These are phyloP conservation scores for Sycobia sp. DNA, from an alignment of 1,140 invertebrate species.

Conservation along the genomic window DNA sequence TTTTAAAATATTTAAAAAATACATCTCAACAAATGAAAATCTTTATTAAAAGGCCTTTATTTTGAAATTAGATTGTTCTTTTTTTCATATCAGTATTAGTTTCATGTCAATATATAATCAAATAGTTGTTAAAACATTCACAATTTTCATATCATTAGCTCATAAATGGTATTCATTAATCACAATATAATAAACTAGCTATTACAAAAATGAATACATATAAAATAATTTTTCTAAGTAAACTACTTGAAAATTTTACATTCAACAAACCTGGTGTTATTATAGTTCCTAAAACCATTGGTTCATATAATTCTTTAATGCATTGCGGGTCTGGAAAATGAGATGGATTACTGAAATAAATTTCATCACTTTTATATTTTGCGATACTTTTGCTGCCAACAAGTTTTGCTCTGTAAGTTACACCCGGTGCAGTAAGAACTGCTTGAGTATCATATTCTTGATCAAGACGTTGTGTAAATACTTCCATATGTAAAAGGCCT, in stretches of 20 bases:
- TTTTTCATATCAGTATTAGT: no score
- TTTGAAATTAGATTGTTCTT: no score
- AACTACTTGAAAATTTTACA: no score
- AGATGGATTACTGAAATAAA: slow-evolving; percentile 84
- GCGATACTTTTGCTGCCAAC: slow-evolving; percentile 67
- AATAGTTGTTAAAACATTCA: no score
- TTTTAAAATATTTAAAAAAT: no score
- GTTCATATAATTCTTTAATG: slow-evolving; percentile 82
- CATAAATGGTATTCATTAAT: background rate
- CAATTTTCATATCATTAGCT: slow-evolving; percentile 2
- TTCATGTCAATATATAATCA: no score
- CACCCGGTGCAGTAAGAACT: slow-evolving; percentile 90
- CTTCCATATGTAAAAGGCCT: slow-evolving; percentile 94
- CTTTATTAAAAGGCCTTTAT: no score
- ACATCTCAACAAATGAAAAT: no score
- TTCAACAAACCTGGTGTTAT: slow-evolving; percentile 76
- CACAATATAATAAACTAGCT: no score
- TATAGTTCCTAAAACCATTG: slow-evolving; percentile 87
- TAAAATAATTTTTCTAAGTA: no score
- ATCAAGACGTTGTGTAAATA: slow-evolving; percentile 90
- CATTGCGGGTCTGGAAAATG: slow-evolving; percentile 73
- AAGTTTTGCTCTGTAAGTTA: slow-evolving; percentile 89
- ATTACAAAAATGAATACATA: no score
- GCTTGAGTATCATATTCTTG: slow-evolving; percentile 91
- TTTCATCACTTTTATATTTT: slow-evolving; percentile 69